Conservation (phyloP, 2,113 vertebrate species). For the Pycnonotus jocosus region DNA sequence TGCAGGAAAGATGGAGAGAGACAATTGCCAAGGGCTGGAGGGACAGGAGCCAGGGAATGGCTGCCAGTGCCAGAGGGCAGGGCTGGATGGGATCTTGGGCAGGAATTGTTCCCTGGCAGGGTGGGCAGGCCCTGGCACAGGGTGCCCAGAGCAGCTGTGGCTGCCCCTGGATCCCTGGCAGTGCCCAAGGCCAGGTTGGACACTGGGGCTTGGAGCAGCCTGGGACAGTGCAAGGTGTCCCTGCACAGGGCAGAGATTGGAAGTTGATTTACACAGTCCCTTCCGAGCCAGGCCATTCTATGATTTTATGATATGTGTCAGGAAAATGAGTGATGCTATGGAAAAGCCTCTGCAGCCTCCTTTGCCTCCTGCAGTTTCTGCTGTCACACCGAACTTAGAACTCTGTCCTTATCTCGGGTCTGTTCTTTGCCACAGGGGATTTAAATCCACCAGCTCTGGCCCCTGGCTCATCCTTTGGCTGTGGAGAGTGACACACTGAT, state of each 20-base stretch:
- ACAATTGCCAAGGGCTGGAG: background rate
- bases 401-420: background rate
- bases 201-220: background rate
- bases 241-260: background rate
- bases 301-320: background rate
- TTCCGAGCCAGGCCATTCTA: background rate
- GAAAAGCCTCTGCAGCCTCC: background rate
- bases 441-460: background rate
- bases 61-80: background rate
- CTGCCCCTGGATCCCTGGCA: background rate
- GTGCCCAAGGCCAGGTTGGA: background rate
- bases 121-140: background rate
- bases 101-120: background rate
- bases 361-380: background rate
- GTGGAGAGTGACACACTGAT: background rate
- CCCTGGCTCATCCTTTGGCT: background rate
- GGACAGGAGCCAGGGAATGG: background rate
- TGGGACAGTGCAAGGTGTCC: background rate
- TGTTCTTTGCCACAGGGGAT: background rate
- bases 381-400: background rate
- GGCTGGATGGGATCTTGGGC: background rate
- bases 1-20: too few species aligned
- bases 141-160: background rate
- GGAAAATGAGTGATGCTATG: background rate
- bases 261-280: background rate